Evolutionary conservation across 2,797 vertebrate genomes (phyloP).

Genomic region (Eutrigla gurnardus): DNA sequence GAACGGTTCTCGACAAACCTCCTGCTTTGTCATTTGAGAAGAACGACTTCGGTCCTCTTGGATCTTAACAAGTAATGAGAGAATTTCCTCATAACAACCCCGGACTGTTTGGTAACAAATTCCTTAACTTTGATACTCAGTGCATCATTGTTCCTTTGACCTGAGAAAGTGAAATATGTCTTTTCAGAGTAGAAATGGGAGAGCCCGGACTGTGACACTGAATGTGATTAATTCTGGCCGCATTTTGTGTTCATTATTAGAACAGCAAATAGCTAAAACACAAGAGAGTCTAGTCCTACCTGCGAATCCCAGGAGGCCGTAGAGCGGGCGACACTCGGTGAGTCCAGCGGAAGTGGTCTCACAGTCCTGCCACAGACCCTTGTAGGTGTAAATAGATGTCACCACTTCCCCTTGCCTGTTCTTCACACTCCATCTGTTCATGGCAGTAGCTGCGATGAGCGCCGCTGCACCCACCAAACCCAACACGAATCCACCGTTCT

Average conservation of each 20-base stretch:
- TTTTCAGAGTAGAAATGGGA: neutral
- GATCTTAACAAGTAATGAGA: neutral
- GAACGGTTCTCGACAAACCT: neutral
- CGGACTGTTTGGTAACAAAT: neutral
- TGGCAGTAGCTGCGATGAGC: slow-evolving; percentile 86
- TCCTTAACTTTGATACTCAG: neutral
- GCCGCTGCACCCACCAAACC: slow-evolving; percentile 83
- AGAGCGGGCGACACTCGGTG: slow-evolving; percentile 90
- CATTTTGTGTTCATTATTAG: neutral
- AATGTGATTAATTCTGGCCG: neutral
- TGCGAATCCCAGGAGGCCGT: slow-evolving; percentile 91
- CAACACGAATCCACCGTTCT: slow-evolving; percentile 88
- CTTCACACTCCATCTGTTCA: slow-evolving; percentile 91
- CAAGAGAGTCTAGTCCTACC: slow-evolving; percentile 73
- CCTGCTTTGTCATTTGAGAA: neutral
- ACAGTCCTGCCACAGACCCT: slow-evolving; percentile 93
- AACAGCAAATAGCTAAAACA: neutral
- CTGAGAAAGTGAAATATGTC: neutral
- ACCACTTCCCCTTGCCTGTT: slow-evolving; percentile 89
- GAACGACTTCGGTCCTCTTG: neutral
- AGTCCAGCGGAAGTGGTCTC: slow-evolving; percentile 88
- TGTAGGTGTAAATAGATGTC: slow-evolving; percentile 89
- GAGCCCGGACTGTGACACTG: neutral
- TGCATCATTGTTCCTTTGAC: neutral
- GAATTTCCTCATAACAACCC: neutral